phyloP scores from a whole-genome alignment of 2,888 invertebrate genomes.

The Matsumyia berberina region DNA sequence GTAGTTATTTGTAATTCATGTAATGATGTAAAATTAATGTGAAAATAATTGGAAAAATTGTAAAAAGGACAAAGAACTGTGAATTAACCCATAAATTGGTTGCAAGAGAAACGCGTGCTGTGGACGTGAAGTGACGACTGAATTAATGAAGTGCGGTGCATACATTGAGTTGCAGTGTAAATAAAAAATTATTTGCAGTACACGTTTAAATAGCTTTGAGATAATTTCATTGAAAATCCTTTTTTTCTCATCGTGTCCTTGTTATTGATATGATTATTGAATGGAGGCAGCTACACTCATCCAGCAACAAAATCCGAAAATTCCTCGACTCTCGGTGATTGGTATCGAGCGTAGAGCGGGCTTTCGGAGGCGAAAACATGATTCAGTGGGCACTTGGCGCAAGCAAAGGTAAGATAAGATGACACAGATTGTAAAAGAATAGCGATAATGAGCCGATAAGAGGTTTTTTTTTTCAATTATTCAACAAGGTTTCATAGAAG shows the following conservation, averaged over 20 bases:
- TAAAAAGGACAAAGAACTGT: neutral
- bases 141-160: neutral
- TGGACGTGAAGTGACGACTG: neutral
- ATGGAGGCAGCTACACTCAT: slow-evolving; percentile 68
- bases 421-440: neutral
- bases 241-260: neutral
- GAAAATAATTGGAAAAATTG: slow-evolving; percentile 4
- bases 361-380: slow-evolving; percentile 83
- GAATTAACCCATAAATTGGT: slow-evolving; percentile 14
- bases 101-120: neutral
- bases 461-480: too few relatives aligned
- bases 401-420: slow-evolving; percentile 80
- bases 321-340: slow-evolving; percentile 81
- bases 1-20: slow-evolving; percentile 1
- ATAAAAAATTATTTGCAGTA: neutral
- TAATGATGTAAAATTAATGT: slow-evolving; percentile 5
- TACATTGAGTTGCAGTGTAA: neutral
- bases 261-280: slow-evolving; percentile 58
- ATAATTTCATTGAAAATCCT: neutral
- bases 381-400: slow-evolving; percentile 81
- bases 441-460: too few relatives aligned
- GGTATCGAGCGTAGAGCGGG: slow-evolving; percentile 82
- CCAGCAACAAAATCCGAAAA: slow-evolving; percentile 57
- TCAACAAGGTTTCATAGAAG: too few relatives aligned
- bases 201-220: neutral